Evolutionary conservation across 2,113 vertebrate genomes (phyloP).

Genomic region (Natator depressus): DNA sequence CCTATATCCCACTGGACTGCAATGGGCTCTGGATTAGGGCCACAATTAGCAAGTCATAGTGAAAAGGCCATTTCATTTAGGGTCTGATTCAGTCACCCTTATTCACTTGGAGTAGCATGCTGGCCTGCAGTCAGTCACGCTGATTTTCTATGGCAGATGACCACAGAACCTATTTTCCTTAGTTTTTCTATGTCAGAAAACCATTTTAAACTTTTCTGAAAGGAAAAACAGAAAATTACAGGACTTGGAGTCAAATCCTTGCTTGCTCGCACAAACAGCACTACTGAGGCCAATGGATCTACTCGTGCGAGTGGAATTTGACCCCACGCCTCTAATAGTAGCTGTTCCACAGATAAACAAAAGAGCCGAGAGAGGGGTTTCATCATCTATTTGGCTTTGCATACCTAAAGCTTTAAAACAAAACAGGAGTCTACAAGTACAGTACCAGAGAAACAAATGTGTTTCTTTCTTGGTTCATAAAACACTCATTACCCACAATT

Average conservation of each 20-base stretch:
- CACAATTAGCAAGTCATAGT: background rate
- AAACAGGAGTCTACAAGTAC: conserved; percentile 68
- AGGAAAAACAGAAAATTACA: background rate
- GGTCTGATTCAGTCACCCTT: background rate
- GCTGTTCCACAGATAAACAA: conserved; percentile 52
- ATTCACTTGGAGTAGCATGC: background rate
- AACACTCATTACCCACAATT: conserved; percentile 84
- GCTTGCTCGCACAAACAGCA: background rate
- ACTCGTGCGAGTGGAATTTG: background rate
- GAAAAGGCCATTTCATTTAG: background rate
- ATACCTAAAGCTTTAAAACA: conserved; percentile 70
- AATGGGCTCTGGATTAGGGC: background rate
- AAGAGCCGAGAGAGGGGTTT: conserved; percentile 51
- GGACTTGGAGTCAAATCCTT: background rate
- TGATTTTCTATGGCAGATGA: background rate
- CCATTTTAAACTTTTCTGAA: background rate
- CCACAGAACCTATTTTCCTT: background rate
- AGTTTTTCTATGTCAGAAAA: background rate
- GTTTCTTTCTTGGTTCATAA: conserved; percentile 81
- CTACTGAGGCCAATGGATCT: background rate
- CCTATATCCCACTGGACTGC: background rate
- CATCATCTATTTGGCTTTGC: conserved; percentile 64
- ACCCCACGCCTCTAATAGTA: conserved; percentile 13
- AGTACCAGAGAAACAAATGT: conserved; percentile 76
- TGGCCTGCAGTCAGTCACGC: background rate